Conservation (phyloP, 2,888 invertebrate genomes). For the Anoplius nigerrimus region DNA sequence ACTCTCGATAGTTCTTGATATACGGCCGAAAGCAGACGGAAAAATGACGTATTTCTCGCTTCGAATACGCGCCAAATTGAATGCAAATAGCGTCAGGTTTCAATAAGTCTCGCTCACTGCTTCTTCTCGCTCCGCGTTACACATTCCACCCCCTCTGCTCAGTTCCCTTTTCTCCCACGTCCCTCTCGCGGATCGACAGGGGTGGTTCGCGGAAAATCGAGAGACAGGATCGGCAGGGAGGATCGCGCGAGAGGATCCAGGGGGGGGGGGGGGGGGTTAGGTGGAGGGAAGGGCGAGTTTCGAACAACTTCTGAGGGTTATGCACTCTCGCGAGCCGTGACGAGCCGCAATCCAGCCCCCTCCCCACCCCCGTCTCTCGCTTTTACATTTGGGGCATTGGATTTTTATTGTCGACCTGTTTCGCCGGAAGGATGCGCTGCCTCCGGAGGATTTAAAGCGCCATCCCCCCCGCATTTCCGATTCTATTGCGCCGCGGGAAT, state of each 20-base stretch:
- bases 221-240: too few species aligned
- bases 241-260: neutral
- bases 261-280: neutral
- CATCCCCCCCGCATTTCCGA: conserved; percentile 34
- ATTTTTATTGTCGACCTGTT: conserved; percentile 47
- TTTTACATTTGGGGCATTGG: conserved; percentile 39
- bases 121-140: too few species aligned
- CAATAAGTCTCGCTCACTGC: too few species aligned
- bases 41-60: too few species aligned
- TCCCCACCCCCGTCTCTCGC: neutral
- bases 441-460: conserved; percentile 44
- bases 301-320: neutral
- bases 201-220: too few species aligned
- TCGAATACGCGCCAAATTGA: too few species aligned
- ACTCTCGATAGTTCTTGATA: too few species aligned
- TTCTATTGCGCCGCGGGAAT: conserved; percentile 27
- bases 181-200: too few species aligned
- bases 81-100: too few species aligned
- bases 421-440: conserved; percentile 28
- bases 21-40: too few species aligned
- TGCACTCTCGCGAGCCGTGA: conserved; percentile 3
- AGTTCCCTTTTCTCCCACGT: too few species aligned
- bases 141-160: too few species aligned
- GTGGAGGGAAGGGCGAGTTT: neutral
- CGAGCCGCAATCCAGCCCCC: neutral